Evolutionary conservation across 2,888 invertebrate species (phyloP).

Genomic region (Elysia crispata): DNA sequence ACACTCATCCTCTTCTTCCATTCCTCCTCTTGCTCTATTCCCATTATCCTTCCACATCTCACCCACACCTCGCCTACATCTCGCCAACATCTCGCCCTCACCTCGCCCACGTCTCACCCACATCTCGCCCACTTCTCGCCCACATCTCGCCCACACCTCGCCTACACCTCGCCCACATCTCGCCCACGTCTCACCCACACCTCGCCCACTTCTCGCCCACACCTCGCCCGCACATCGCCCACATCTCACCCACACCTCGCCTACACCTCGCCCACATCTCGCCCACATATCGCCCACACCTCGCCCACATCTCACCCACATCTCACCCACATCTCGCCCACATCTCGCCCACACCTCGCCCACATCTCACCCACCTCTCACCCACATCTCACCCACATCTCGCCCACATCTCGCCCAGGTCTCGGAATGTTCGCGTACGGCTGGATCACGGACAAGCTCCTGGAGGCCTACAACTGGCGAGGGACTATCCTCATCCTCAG

Average conservation of each 20-base stretch:
- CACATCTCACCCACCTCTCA: neutral
- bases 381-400: neutral
- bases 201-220: neutral
- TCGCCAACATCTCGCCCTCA: too few relatives aligned
- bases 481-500: slow-evolving; percentile 80
- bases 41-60: slow-evolving; percentile 2
- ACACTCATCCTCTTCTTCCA: neutral
- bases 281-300: neutral
- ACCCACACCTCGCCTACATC: neutral
- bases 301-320: neutral
- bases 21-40: too few relatives aligned
- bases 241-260: neutral
- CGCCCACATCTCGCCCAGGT: slow-evolving; percentile 79
- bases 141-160: too few relatives aligned
- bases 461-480: slow-evolving; percentile 77
- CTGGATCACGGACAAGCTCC: slow-evolving; percentile 79
- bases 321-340: neutral
- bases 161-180: neutral
- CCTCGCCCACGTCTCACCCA: too few relatives aligned
- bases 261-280: neutral
- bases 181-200: neutral
- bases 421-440: slow-evolving; percentile 95
- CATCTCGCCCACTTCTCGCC: too few relatives aligned
- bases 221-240: too few relatives aligned
- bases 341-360: neutral